A percentile compares a stretch with the other conserved stretches of the same genome.
Evolutionary conservation across 2,888 invertebrate species (phyloP).

Genomic region (Hipparchia semele): DNA sequence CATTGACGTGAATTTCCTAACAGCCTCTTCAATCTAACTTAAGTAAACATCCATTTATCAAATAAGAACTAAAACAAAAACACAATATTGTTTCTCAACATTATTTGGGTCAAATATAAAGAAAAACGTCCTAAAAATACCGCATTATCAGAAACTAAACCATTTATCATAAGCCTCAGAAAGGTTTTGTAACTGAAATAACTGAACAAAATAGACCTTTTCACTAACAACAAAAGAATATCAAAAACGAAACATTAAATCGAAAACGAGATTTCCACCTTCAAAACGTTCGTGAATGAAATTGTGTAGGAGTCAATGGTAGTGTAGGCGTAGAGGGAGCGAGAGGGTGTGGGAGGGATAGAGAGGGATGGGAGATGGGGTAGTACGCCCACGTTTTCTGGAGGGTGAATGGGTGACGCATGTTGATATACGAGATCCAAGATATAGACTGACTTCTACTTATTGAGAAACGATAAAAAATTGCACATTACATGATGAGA

Average conservation of each 20-base stretch:
- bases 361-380: slow-evolving; percentile 44
- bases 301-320: slow-evolving; percentile 65
- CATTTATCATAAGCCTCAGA: background rate
- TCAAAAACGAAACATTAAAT: slow-evolving; percentile 14
- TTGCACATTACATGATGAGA: too few relatives aligned
- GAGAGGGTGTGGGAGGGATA: slow-evolving; percentile 45
- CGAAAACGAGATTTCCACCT: background rate
- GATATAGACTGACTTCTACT: background rate
- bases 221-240: background rate
- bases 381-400: slow-evolving; percentile 49
- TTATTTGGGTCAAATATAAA: background rate
- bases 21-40: too few relatives aligned
- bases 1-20: too few relatives aligned
- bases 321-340: slow-evolving; percentile 59
- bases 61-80: background rate
- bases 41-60: background rate
- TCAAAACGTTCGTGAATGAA: slow-evolving; percentile 55
- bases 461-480: background rate
- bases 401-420: slow-evolving; percentile 66
- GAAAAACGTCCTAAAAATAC: background rate
- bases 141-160: background rate
- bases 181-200: background rate
- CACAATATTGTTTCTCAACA: background rate
- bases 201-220: background rate
- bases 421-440: background rate